Percentiles rank a stretch among this genome's conserved stretches.
Conservation (phyloP, 1,140 invertebrate genomes). For the Achatina immaculata region DNA sequence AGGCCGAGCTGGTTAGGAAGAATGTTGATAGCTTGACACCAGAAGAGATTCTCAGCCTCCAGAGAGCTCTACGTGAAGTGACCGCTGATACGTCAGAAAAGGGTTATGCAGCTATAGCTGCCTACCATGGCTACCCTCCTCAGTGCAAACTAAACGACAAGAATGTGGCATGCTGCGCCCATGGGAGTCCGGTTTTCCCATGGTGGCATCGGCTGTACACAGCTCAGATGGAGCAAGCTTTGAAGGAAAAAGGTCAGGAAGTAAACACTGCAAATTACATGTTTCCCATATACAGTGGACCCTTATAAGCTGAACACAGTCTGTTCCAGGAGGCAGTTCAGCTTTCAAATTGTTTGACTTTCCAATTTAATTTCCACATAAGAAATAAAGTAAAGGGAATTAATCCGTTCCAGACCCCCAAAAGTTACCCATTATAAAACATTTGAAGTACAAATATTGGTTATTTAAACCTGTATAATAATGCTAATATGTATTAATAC, state of each 20-base stretch:
- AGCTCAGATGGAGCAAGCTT: slow-evolving; percentile 48
- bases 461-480: too few species aligned
- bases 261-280: too few species aligned
- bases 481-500: too few species aligned
- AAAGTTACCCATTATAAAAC: too few species aligned
- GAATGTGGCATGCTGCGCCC: slow-evolving; percentile 45
- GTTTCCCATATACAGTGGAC: too few species aligned
- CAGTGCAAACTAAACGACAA: slow-evolving; percentile 31
- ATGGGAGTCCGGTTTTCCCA: slow-evolving; percentile 49
- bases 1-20: slow-evolving; percentile 24
- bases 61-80: slow-evolving; percentile 21
- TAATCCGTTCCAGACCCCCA: too few species aligned
- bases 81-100: slow-evolving; percentile 8
- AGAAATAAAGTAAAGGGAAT: too few species aligned
- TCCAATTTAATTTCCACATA: too few species aligned
- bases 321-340: too few species aligned
- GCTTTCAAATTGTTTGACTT: too few species aligned
- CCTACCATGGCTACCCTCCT: slow-evolving; percentile 48
- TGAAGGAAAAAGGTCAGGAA: slow-evolving; percentile 38
- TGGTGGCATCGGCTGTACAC: slow-evolving; percentile 49
- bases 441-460: too few species aligned
- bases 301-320: too few species aligned
- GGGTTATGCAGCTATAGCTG: slow-evolving; percentile 40
- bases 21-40: slow-evolving; percentile 28
- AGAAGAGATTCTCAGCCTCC: slow-evolving; percentile 29